phyloP scores from a whole-genome alignment of 2,113 vertebrate species.

The Puntigrus tetrazona region DNA sequence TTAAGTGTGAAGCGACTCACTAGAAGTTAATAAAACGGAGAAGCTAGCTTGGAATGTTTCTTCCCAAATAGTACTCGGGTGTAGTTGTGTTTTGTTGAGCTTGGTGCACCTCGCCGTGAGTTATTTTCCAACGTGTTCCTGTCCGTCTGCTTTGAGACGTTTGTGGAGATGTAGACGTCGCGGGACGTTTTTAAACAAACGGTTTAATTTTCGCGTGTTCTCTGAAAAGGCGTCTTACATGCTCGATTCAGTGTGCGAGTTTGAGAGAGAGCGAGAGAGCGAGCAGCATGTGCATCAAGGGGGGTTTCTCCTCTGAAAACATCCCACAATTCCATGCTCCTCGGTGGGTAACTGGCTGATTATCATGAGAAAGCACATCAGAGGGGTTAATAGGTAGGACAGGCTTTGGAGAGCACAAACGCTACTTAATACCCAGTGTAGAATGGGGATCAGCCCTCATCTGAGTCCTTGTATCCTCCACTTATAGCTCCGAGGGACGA shows the following conservation, averaged over 20 bases:
- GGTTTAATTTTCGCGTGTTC: conserved; percentile 58
- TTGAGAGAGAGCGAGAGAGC: conserved; percentile 45
- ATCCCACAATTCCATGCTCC: conserved; percentile 72
- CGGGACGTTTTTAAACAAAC: conserved; percentile 34
- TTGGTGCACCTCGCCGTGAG: background rate
- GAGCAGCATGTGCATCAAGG: conserved; percentile 46
- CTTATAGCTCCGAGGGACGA: conserved; percentile 54
- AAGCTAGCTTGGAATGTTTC: background rate
- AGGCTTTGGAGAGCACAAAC: conserved; percentile 69
- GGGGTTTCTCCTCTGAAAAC: conserved; percentile 64
- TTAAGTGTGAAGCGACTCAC: background rate
- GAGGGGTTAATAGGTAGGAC: conserved; percentile 77
- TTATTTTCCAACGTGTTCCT: background rate
- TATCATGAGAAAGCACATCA: conserved; percentile 82
- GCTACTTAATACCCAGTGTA: conserved; percentile 76
- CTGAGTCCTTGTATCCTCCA: conserved; percentile 69
- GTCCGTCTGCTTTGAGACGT: background rate
- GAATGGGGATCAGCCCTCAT: conserved; percentile 75
- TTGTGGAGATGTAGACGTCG: background rate
- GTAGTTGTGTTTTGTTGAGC: background rate
- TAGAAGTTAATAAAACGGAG: background rate
- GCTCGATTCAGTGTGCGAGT: conserved; percentile 66
- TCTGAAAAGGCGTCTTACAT: conserved; percentile 67
- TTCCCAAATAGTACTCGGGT: too few relatives aligned
- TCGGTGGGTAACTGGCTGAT: conserved; percentile 75